Conservation (phyloP, 2,797 vertebrate species). For the Lagodon rhomboides region DNA sequence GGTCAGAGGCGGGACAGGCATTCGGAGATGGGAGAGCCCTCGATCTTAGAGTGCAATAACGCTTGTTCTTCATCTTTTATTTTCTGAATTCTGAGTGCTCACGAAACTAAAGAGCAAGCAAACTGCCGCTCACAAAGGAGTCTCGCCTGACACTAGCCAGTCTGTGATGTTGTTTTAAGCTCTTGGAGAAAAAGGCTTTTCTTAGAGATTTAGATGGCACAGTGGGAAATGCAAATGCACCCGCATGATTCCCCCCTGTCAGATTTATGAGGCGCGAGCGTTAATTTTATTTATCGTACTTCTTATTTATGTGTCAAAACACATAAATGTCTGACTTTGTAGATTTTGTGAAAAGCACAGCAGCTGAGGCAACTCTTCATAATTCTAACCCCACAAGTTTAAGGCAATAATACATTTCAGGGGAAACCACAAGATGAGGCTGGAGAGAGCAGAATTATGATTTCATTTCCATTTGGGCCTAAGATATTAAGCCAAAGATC, state of each 20-base stretch:
- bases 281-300: constrained; percentile 27
- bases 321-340: constrained; percentile 23
- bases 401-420: constrained; percentile 1
- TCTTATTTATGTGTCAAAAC: constrained; percentile 29
- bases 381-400: constrained; percentile 1
- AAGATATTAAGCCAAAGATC: constrained; percentile 10
- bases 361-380: neutral
- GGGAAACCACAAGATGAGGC: constrained; percentile 14
- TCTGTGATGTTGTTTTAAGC: constrained; percentile 40
- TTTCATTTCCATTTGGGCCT: constrained; percentile 6
- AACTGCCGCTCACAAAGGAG: constrained; percentile 13
- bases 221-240: constrained; percentile 26
- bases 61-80: constrained; percentile 16
- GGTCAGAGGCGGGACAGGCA: neutral
- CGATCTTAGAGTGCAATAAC: neutral
- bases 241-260: constrained; percentile 18
- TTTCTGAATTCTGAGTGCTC: constrained; percentile 11
- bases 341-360: constrained; percentile 7
- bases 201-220: constrained; percentile 18
- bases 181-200: constrained; percentile 22
- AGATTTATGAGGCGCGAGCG: constrained; percentile 20
- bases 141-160: neutral
- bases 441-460: neutral
- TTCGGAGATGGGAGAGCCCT: neutral
- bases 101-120: constrained; percentile 16